Percentiles rank a stretch among this genome's conserved stretches.
phyloP scores from a whole-genome alignment of 30 jellyfish, hydroid and myxozoan genomes.

The Cassiopea andromeda region DNA sequence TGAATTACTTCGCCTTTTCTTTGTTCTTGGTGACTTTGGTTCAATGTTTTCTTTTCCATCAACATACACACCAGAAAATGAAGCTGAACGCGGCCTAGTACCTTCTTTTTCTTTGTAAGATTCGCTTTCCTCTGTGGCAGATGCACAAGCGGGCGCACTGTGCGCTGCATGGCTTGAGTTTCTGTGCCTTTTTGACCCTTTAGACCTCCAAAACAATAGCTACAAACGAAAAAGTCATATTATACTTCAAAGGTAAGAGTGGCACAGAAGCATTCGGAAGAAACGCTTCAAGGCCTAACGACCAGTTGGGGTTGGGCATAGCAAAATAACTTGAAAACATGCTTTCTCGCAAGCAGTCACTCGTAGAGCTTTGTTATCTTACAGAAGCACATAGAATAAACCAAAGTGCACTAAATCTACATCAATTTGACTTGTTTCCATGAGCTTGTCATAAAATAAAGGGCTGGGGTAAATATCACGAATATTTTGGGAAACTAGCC shows the following conservation, averaged over 20 bases:
- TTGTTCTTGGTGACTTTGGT: constrained; percentile 4
- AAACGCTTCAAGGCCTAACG: neutral
- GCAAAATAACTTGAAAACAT: no score
- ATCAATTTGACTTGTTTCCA: no score
- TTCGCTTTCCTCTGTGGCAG: neutral
- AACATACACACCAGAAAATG: constrained; percentile 36
- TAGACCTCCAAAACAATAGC: constrained; percentile 3
- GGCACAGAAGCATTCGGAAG: neutral
- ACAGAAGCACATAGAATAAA: no score
- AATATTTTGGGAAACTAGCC: no score
- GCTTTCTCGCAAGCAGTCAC: no score
- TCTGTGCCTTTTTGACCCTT: neutral
- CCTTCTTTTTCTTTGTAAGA: neutral
- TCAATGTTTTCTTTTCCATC: constrained; percentile 1
- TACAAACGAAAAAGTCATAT: neutral
- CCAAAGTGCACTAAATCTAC: no score
- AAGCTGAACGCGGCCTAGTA: constrained; percentile 54
- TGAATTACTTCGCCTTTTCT: constrained; percentile 28
- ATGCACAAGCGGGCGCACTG: no score
- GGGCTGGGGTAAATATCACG: no score
- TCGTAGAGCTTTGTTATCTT: no score
- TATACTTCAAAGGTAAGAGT: neutral
- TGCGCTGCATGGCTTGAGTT: neutral
- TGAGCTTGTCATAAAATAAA: no score
- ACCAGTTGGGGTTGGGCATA: no score